Conservation (phyloP, 2,113 vertebrate genomes). For the Prolemur simus region DNA sequence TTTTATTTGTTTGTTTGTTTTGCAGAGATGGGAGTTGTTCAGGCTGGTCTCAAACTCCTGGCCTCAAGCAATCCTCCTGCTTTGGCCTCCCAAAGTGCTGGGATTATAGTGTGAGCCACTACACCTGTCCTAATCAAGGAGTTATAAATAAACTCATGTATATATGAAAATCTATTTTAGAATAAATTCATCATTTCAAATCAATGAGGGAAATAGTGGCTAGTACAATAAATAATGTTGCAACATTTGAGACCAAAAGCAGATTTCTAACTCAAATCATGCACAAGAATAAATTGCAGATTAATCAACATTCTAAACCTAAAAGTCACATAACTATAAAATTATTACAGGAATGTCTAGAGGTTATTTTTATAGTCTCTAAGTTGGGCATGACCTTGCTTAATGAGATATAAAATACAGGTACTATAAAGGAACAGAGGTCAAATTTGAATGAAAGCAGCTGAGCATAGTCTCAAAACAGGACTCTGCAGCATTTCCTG, state of each 20-base stretch:
- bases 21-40: too few species aligned
- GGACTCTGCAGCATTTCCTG: background rate
- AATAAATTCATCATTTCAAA: background rate
- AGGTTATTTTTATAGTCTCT: background rate
- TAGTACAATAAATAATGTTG: background rate
- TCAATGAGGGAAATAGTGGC: background rate
- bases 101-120: too few species aligned
- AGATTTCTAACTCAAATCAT: background rate
- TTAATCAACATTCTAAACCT: background rate
- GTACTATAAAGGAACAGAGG: background rate
- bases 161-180: background rate
- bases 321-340: background rate
- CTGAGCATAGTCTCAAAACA: background rate
- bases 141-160: background rate
- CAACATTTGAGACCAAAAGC: background rate
- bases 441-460: background rate
- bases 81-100: too few species aligned
- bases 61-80: too few species aligned
- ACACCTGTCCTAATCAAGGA: background rate
- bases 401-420: background rate
- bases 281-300: background rate
- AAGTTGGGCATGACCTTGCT: background rate
- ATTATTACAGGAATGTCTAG: background rate
- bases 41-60: too few species aligned
- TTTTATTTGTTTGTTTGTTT: too few species aligned